phyloP scores from a whole-genome alignment of 1,140 invertebrate species.

The Eumaeus atala region DNA sequence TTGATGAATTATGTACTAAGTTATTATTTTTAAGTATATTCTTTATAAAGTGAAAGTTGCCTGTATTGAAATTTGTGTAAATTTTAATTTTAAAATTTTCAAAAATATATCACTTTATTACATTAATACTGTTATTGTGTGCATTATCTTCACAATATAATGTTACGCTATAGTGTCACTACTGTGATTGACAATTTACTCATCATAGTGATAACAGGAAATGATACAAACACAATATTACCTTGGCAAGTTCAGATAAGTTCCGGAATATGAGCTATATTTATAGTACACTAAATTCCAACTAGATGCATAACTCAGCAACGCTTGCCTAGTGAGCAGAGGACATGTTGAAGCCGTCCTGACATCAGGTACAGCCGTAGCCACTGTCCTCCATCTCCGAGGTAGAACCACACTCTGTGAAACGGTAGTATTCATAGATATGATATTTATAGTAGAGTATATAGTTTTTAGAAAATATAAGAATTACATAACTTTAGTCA shows the following conservation, averaged over 20 bases:
- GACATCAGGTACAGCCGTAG: constrained; percentile 80
- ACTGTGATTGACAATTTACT: too few species aligned
- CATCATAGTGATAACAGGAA: constrained; percentile 19
- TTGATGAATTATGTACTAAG: too few species aligned
- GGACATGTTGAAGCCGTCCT: constrained; percentile 74
- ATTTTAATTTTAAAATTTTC: too few species aligned
- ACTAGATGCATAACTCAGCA: constrained; percentile 88
- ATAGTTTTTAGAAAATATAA: constrained; percentile 11
- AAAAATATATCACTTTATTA: too few species aligned
- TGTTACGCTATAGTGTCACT: too few species aligned
- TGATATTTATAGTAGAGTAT: background rate
- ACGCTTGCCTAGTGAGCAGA: constrained; percentile 88
- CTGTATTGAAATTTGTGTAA: too few species aligned
- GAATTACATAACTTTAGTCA: too few species aligned
- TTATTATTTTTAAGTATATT: too few species aligned
- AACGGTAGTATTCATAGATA: background rate
- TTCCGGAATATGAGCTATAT: constrained; percentile 88
- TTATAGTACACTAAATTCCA: constrained; percentile 93
- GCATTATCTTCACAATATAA: too few species aligned
- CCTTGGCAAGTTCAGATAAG: constrained; percentile 89
- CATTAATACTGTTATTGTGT: too few species aligned
- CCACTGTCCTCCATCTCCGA: constrained; percentile 84
- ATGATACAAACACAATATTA: constrained; percentile 49
- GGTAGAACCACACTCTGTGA: constrained; percentile 85
- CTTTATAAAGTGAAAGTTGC: background rate